Evolutionary conservation across 2,113 vertebrate genomes (phyloP).

Genomic region (Furnarius figulus): DNA sequence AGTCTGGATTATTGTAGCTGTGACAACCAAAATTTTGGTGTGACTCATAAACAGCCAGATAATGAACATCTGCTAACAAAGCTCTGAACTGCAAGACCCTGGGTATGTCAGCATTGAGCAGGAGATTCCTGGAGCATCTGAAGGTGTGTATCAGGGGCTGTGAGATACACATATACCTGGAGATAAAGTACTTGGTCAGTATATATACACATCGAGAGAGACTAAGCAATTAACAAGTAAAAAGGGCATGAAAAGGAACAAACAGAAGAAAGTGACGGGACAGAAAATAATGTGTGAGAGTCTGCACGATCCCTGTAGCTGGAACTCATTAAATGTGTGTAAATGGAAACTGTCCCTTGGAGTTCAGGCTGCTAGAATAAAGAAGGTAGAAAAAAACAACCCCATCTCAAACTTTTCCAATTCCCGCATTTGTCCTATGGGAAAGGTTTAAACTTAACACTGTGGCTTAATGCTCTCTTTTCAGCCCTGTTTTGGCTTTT

Average conservation of each 20-base stretch:
- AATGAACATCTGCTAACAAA: neutral
- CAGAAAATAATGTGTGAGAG: neutral
- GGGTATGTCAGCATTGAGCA: fast-evolving
- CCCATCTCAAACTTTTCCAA: neutral
- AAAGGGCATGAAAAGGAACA: neutral
- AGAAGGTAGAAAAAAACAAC: neutral
- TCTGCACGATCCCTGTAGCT: neutral
- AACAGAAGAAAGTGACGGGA: neutral
- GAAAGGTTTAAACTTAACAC: neutral
- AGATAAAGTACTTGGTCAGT: neutral
- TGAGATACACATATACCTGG: neutral
- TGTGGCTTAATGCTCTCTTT: neutral
- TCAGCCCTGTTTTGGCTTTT: neutral
- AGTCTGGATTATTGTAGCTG: fast-evolving
- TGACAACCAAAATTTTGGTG: neutral
- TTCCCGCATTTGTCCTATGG: neutral
- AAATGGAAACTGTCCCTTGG: neutral
- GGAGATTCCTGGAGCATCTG: neutral
- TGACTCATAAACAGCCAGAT: neutral
- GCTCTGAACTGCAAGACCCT: neutral
- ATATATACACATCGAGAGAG: neutral
- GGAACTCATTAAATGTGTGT: neutral
- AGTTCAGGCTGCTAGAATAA: neutral
- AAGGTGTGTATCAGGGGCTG: neutral
- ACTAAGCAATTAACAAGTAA: neutral